These are phyloP conservation scores for Pholis gunnellus DNA, from an alignment of 2,113 vertebrate species.

Conservation along the genomic window DNA sequence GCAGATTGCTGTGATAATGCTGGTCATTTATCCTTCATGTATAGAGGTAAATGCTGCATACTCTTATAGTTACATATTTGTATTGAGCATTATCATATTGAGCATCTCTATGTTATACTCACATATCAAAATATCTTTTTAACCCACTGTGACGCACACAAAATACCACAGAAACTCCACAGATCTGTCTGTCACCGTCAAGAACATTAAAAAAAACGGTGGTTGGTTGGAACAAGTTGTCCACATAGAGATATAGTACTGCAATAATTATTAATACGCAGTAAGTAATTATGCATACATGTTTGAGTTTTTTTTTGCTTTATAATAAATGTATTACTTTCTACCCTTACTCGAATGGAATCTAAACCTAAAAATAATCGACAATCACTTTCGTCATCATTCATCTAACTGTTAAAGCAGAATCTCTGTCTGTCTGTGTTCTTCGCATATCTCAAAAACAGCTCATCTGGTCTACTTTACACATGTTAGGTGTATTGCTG, in stretches of 20 bases:
- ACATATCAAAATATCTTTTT: neutral
- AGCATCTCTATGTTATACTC: neutral
- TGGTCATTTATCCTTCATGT: neutral
- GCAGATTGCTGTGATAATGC: neutral
- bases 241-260: neutral
- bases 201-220: neutral
- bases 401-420: neutral
- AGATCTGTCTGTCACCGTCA: neutral
- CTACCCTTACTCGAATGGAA: neutral
- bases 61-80: neutral
- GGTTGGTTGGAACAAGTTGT: neutral
- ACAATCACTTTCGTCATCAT: neutral
- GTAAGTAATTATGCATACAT: neutral
- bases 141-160: constrained; percentile 2
- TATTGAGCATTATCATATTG: neutral
- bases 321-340: neutral
- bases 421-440: neutral
- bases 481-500: no score
- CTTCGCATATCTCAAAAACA: neutral
- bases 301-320: neutral
- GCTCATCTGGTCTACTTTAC: neutral
- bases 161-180: neutral
- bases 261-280: neutral
- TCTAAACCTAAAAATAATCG: neutral
- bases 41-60: neutral